Evolutionary conservation across 2,113 vertebrate genomes (phyloP).

Genomic region (Hipposideros armiger): DNA sequence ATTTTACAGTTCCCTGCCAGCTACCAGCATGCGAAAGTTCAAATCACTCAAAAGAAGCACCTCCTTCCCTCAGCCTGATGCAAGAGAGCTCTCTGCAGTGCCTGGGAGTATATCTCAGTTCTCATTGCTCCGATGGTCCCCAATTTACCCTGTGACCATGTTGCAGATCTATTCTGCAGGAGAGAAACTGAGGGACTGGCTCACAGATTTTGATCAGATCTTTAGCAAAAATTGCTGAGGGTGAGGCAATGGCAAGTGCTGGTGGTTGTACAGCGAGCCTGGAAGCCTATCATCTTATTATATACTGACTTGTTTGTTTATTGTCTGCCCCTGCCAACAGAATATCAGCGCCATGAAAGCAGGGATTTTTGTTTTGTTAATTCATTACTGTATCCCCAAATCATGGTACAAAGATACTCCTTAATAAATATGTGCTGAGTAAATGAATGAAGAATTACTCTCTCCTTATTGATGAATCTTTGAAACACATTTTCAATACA

Average conservation of each 20-base stretch:
- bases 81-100: neutral
- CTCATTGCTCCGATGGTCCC: neutral
- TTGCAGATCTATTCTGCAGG: neutral
- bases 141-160: neutral
- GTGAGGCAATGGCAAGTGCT: neutral
- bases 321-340: neutral
- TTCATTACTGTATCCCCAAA: neutral
- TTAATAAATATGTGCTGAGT: conserved; percentile 1
- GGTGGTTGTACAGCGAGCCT: neutral
- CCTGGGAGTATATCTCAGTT: neutral
- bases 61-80: neutral
- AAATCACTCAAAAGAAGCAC: neutral
- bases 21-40: neutral
- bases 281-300: neutral
- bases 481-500: neutral
- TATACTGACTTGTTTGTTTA: neutral
- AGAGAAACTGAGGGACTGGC: neutral
- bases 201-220: neutral
- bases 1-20: neutral
- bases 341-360: neutral
- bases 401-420: neutral
- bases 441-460: neutral
- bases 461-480: neutral
- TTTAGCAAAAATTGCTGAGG: neutral
- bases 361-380: neutral